Percentiles rank a stretch among this genome's conserved stretches.
phyloP scores from a whole-genome alignment of 2,797 vertebrate genomes.

The Trematomus bernacchii region DNA sequence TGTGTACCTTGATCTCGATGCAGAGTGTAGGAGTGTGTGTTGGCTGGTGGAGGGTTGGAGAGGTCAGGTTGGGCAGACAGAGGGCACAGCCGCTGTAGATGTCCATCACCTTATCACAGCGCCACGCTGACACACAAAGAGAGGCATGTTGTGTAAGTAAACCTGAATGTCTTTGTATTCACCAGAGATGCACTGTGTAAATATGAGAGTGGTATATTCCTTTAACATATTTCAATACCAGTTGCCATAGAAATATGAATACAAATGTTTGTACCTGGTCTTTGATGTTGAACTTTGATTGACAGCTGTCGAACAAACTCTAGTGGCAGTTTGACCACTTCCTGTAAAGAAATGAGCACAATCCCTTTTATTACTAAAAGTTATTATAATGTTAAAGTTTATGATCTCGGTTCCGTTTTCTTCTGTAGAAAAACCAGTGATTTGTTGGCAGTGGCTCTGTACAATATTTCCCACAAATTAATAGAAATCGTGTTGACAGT shows the following conservation, averaged over 20 bases:
- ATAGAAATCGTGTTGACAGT: too few relatives aligned
- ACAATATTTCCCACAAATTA: too few relatives aligned
- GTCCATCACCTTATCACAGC: conserved; percentile 98
- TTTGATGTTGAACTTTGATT: conserved; percentile 94
- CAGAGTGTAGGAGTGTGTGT: conserved; percentile 92
- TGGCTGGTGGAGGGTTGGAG: conserved; percentile 86
- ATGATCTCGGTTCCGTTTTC: neutral
- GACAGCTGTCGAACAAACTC: conserved; percentile 96
- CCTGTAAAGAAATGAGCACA: conserved; percentile 77
- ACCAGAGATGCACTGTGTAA: too few relatives aligned
- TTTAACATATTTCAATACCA: neutral
- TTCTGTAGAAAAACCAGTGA: neutral
- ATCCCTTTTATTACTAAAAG: neutral
- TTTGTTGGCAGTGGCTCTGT: neutral
- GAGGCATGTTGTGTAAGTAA: too few relatives aligned
- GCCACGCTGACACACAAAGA: conserved; percentile 84
- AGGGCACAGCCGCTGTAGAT: conserved; percentile 94
- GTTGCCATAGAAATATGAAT: neutral
- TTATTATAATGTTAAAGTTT: neutral
- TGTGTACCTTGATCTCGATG: conserved; percentile 94
- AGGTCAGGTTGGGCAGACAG: conserved; percentile 96
- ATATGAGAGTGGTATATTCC: neutral
- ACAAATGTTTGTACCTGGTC: conserved; percentile 87
- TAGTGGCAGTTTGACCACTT: conserved; percentile 94
- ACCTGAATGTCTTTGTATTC: too few relatives aligned